Percentiles rank a stretch among this genome's conserved stretches.
Conservation (phyloP, 2,888 invertebrate genomes). For the Epirrita christyi region DNA sequence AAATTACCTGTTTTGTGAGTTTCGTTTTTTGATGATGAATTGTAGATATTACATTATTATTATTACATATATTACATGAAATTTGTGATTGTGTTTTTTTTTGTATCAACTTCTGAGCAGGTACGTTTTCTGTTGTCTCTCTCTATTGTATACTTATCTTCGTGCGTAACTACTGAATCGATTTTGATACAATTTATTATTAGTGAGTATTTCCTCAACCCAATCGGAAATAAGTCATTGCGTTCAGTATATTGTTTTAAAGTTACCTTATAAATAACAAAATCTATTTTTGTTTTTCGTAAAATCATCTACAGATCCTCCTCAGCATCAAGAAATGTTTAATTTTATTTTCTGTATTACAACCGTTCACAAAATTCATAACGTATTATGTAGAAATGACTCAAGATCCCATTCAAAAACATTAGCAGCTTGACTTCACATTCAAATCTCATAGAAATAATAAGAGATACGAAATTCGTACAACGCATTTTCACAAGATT, state of each 20-base stretch:
- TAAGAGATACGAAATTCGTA: slow-evolving; percentile 14
- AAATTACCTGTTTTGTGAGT: slow-evolving; percentile 15
- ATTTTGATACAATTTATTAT: too few species aligned
- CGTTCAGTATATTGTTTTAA: too few species aligned
- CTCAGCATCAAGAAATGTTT: background rate
- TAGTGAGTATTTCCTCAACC: too few species aligned
- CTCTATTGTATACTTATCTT: too few species aligned
- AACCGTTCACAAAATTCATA: slow-evolving; percentile 2
- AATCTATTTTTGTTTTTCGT: background rate
- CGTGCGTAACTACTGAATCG: too few species aligned
- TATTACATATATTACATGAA: too few species aligned
- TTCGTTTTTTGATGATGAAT: slow-evolving; percentile 16
- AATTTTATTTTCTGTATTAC: background rate
- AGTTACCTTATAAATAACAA: too few species aligned
- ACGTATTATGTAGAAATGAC: slow-evolving; percentile 14
- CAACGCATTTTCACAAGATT: slow-evolving; percentile 11
- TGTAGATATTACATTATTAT: background rate
- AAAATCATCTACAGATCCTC: background rate
- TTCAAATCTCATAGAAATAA: slow-evolving; percentile 24
- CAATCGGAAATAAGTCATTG: too few species aligned
- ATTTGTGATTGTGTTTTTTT: too few species aligned
- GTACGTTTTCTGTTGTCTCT: too few species aligned
- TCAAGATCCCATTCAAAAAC: slow-evolving; percentile 9
- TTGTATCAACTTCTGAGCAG: too few species aligned
- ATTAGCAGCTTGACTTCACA: slow-evolving; percentile 25